These are phyloP conservation scores for Morone chrysops DNA, from an alignment of 2,113 vertebrate species.

Conservation along the genomic window DNA sequence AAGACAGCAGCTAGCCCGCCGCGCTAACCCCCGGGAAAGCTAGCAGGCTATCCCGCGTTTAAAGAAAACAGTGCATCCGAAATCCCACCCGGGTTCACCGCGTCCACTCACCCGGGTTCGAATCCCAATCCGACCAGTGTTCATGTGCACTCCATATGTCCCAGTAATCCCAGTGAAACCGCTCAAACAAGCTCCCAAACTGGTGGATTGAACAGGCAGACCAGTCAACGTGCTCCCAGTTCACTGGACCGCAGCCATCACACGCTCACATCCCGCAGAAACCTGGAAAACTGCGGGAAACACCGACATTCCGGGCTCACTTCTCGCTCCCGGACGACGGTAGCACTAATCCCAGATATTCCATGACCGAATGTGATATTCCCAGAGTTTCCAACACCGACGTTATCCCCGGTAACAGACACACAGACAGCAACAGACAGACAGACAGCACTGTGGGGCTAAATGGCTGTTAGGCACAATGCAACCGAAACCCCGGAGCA, in stretches of 20 bases:
- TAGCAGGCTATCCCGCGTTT: slow-evolving; percentile 69
- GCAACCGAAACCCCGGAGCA: slow-evolving; percentile 60
- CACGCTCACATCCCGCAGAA: slow-evolving; percentile 73
- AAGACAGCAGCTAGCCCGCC: slow-evolving; percentile 77
- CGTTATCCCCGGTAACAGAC: slow-evolving; percentile 49
- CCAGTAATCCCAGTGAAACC: slow-evolving; percentile 46
- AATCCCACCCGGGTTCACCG: slow-evolving; percentile 15
- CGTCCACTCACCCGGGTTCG: slow-evolving; percentile 74
- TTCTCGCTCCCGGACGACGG: slow-evolving; percentile 2
- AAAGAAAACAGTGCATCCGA: slow-evolving; percentile 39
- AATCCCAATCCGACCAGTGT: slow-evolving; percentile 58
- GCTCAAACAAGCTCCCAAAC: slow-evolving; percentile 36
- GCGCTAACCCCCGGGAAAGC: slow-evolving; percentile 69
- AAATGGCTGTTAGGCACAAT: slow-evolving; percentile 75
- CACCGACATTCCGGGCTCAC: slow-evolving; percentile 49
- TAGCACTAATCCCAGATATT: slow-evolving; percentile 40
- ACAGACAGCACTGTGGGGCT: slow-evolving; percentile 61
- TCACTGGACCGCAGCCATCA: slow-evolving; percentile 80
- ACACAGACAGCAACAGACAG: slow-evolving; percentile 53
- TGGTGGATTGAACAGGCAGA: slow-evolving; percentile 48
- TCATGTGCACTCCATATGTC: slow-evolving; percentile 82
- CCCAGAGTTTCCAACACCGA: slow-evolving; percentile 29
- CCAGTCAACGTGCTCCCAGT: slow-evolving; percentile 76
- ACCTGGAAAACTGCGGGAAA: slow-evolving; percentile 61
- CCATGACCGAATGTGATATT: slow-evolving; percentile 59